Evolutionary conservation across 2,113 vertebrate species (phyloP).

Genomic region (Elachura formosa): DNA sequence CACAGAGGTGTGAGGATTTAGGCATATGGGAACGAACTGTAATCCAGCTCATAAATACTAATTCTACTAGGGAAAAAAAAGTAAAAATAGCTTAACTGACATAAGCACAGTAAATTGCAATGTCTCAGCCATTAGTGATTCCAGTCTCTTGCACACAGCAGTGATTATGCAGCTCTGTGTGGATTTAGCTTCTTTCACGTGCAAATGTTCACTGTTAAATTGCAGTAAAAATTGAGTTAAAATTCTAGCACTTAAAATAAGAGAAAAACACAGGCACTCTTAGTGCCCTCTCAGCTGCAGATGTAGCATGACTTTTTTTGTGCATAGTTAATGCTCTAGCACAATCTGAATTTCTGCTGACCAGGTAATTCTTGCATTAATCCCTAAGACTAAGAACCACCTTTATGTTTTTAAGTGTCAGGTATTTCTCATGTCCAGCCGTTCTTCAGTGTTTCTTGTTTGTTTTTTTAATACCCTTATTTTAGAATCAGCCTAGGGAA

Average conservation of each 20-base stretch:
- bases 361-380: neutral
- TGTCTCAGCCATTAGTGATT: neutral
- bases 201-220: neutral
- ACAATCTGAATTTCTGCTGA: neutral
- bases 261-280: neutral
- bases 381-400: neutral
- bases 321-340: neutral
- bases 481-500: neutral
- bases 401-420: neutral
- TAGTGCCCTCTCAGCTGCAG: neutral
- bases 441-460: neutral
- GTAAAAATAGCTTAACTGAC: neutral
- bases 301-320: neutral
- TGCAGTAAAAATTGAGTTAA: neutral
- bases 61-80: neutral
- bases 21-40: neutral
- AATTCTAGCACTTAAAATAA: neutral
- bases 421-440: neutral
- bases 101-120: neutral
- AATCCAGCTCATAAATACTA: neutral
- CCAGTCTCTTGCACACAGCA: neutral
- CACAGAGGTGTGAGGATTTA: neutral
- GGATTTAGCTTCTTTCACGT: neutral
- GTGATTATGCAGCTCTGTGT: neutral
- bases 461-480: neutral